Evolutionary conservation across 2,113 vertebrate species (phyloP), one percentile per base, ranked within the genome.

Genomic region (Hymenochirus boettgeri): DNA sequence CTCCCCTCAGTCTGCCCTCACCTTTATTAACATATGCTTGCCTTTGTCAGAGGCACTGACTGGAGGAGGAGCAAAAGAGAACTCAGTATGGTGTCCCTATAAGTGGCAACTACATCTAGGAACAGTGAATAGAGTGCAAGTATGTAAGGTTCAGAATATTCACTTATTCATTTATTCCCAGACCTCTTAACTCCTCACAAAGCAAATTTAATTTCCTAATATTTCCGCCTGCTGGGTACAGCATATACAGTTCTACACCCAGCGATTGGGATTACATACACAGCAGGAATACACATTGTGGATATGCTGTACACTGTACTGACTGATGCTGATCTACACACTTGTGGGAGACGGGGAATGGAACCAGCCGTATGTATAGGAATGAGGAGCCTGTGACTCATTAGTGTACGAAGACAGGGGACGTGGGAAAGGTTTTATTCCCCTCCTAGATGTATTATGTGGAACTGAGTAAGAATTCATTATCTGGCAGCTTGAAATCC

Each of bases 341-440:
- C 22, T 15, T 4, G 35, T 4, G 35, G 55, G 25, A 31, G 53
- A 66, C 64, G 64, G 64, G 56, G 64, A 67, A 59, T 25, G n/a
- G 29, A 33, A 52, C 29, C 64, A 67, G 64, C 55, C 59, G 64
- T 27, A 55, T 50, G 31, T 22, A 46, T 29, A 23, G 63, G 19
- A 31, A 50, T 22, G 37, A 7, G 52, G 47, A 56, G 55, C 42
- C 55, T 59, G 64, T 67, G 64, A 67, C 64, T 67, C 64, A 67
- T 67, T 67, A 58, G 24, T n/a, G 29, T 45, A 33, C 55, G 24
- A 42, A 55, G 64, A 67, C 56, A 67, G 56, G 56, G 63, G 63
- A 59, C 56, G 64, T 67, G 64, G 64, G 64, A 67, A 67, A 67
- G 15, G 47, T 17, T 37, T 45, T 51, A 35, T 58, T 48, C 39